Percentiles rank a stretch among this genome's conserved stretches.
Evolutionary conservation across 2,888 invertebrate genomes (phyloP).

Genomic region (Aquatica leii): DNA sequence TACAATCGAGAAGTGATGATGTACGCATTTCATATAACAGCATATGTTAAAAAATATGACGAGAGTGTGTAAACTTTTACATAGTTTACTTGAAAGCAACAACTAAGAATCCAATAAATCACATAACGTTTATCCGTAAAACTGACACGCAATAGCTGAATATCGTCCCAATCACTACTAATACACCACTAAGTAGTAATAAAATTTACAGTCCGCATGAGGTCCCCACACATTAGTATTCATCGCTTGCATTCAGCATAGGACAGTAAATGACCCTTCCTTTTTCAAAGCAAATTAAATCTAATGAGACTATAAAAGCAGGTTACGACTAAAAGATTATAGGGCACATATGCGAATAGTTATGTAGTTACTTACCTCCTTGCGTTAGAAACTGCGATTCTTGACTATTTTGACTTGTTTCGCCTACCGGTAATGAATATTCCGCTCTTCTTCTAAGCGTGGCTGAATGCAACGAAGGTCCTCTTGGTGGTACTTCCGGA

Average conservation of each 20-base stretch:
- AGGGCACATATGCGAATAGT: constrained; percentile 42
- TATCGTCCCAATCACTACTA: constrained; percentile 54
- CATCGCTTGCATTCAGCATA: constrained; percentile 51
- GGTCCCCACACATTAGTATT: constrained; percentile 55
- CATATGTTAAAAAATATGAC: constrained; percentile 37
- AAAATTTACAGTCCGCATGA: constrained; percentile 53
- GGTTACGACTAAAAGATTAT: constrained; percentile 18
- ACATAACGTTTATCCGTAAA: constrained; percentile 20
- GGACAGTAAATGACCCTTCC: constrained; percentile 50
- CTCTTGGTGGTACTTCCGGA: constrained; percentile 86
- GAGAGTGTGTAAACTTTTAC: constrained; percentile 41
- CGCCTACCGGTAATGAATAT: constrained; percentile 63
- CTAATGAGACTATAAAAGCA: constrained; percentile 55
- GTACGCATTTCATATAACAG: constrained; percentile 42
- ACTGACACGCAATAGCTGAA: constrained; percentile 31
- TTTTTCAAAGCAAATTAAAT: constrained; percentile 54
- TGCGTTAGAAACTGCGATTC: constrained; percentile 56
- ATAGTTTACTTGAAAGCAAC: constrained; percentile 33
- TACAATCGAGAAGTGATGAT: constrained; percentile 47
- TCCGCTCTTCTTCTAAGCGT: constrained; percentile 66
- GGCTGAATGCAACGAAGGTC: constrained; percentile 76
- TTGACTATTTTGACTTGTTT: constrained; percentile 47
- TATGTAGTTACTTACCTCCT: constrained; percentile 54
- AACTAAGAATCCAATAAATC: constrained; percentile 34
- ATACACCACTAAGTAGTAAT: constrained; percentile 59